phyloP scores from a whole-genome alignment of 2,797 vertebrate species.

The Clarias laeviceps region DNA sequence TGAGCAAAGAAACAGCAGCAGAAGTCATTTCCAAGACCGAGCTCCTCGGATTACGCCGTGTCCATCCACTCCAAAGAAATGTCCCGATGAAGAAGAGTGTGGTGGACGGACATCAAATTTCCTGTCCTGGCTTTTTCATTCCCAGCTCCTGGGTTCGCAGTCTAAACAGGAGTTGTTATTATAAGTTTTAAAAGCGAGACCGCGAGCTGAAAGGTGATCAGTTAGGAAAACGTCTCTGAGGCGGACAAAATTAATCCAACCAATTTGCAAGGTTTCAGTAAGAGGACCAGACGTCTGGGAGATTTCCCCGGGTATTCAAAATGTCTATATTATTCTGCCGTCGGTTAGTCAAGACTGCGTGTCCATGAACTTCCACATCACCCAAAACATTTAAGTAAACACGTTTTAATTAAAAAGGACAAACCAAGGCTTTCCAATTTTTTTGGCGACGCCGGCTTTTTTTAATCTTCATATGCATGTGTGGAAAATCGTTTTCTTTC shows the following conservation, averaged over 20 bases:
- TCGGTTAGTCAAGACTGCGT: not conserved
- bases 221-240: not conserved
- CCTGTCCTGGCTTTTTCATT: not conserved
- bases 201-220: not conserved
- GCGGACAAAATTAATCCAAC: not conserved
- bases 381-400: not conserved
- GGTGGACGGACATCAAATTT: slow-evolving; percentile 32
- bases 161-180: slow-evolving; percentile 31
- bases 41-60: slow-evolving; percentile 24
- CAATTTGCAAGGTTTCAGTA: not conserved
- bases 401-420: not conserved
- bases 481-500: not conserved
- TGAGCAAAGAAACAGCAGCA: slow-evolving; percentile 32
- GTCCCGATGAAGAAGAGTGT: slow-evolving; percentile 10
- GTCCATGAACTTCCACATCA: not conserved
- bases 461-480: not conserved
- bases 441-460: not conserved
- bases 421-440: not conserved
- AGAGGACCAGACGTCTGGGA: not conserved
- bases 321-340: not conserved
- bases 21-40: slow-evolving; percentile 21
- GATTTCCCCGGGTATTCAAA: not conserved
- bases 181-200: not conserved
- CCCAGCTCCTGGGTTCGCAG: slow-evolving; percentile 1
- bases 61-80: slow-evolving; percentile 11